Conservation (phyloP, 2,888 invertebrate species). For the Tanypteryx hageni region DNA sequence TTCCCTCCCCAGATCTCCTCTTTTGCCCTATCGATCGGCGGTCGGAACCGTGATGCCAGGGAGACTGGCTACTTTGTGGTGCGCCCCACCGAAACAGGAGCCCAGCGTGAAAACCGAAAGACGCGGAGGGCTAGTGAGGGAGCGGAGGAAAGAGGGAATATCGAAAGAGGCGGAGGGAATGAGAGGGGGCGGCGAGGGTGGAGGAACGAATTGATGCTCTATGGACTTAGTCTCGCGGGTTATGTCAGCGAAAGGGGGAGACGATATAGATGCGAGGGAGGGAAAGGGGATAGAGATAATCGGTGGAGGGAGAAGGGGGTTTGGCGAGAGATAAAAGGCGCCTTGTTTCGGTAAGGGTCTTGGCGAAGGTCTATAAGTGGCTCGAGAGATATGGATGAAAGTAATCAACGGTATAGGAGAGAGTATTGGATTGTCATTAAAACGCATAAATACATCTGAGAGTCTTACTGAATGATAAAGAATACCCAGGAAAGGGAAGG, state of each 20-base stretch:
- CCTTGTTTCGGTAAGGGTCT: background rate
- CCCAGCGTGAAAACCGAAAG: constrained; percentile 16
- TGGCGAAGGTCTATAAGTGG: background rate
- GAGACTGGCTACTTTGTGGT: constrained; percentile 44
- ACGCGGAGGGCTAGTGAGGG: background rate
- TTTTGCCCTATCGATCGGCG: constrained; percentile 49
- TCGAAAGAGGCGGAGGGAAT: too few species aligned
- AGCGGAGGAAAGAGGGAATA: background rate
- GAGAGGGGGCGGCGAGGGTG: background rate
- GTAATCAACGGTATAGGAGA: constrained; percentile 20
- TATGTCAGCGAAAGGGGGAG: background rate
- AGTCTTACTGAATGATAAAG: background rate
- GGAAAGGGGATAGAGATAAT: background rate
- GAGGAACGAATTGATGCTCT: background rate
- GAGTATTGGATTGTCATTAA: background rate
- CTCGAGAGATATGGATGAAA: background rate
- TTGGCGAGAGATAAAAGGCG: background rate
- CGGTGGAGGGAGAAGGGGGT: background rate
- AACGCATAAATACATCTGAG: background rate
- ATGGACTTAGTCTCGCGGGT: constrained; percentile 13
- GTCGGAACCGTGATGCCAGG: constrained; percentile 46
- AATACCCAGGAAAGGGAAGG: background rate
- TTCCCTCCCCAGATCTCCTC: background rate
- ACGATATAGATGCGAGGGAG: background rate
- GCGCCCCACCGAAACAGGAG: constrained; percentile 37